Evolutionary conservation across 2,888 invertebrate genomes (phyloP), one percentile per base, ranked within the genome.

Genomic region (Diarsia rubi): DNA sequence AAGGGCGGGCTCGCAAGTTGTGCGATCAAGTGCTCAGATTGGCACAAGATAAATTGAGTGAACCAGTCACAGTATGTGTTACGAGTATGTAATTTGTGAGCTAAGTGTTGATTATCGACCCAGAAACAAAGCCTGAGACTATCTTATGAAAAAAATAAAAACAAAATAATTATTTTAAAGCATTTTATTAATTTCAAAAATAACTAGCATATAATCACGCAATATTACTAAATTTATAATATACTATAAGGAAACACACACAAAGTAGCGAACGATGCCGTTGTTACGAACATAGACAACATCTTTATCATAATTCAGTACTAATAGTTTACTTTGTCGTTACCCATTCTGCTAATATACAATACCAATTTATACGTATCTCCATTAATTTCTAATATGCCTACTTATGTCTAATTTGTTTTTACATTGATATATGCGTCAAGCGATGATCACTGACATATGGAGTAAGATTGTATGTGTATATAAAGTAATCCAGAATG

Each of bases 141-240:
- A n/a, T n/a, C n/a, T 1, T n/a, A n/a, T n/a, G 4, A 49, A 27
- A 19, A 59, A 31, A 19, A 19, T 31, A n/a, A 42, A 42, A 42
- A 42, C 16, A 24, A 62, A 42, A 62, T 8, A n/a, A 24, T 71
- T 85, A 88, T 88, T 95, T 95, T 94, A 93, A 95, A 95, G 94
- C 94, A 90, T 93, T 94, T 96, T 95, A 95, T 95, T 96, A 94
- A 95, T 94, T 95, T 95, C 94, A 95, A 96, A 95, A 95, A 95
- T 94, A 95, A 93, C 95, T 95, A 95, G 93, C 94, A 94, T 92
- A 93, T 94, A 94, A 94, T 94, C 95, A 96, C 95, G 92, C 95
- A 91, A 89, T 94, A 94, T 93, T 91, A 92, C 94, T 94, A 94
- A 91, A 90, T 93, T 93, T 90, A 94, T 92, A 92, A 93, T 94